Base-by-base conservation (phyloP, 2,113 vertebrate genomes). In the Ctenomys sociabilis region DNA sequence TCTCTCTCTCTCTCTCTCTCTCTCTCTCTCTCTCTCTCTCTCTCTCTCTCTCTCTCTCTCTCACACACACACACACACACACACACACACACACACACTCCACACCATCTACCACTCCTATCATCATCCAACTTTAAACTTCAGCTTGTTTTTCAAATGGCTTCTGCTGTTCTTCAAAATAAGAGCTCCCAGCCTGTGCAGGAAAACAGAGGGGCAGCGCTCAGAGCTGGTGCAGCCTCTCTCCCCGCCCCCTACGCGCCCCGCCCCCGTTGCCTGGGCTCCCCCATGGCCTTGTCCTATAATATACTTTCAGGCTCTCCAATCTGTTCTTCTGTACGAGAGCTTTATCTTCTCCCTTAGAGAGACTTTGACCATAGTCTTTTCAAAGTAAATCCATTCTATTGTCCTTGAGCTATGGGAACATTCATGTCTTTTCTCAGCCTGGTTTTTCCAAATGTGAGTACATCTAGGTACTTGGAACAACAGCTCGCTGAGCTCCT, bases 321-420 rank as follows among this genome's bases (percentile, higher is more conserved):
- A 61, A 35, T 72, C 12, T 75, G 37, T 82, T 75, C 17, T 52
- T 64, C 54, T 87, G 5, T 24, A 28, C 40, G 30, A 87, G 30
- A 86, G 19, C 13, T 7, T 1, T 89, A 28, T 90, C 83, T 61
- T 21, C 28, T 68, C 28, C 52, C 24, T 66, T 63, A 57, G 66
- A 35, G 19, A 85, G 57, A 81, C 12, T 84, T 90, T 80, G 37
- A 73, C 16, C 22, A 78, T 64, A 83, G 45, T 89, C 1, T 93
- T 93, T 92, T 80, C 3, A 77, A 91, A 93, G 59, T 70, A 59
- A 57, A 43, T 49, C 73, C 73, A 96, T 72, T 28, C 13, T 72
- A 52, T 16, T 37, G 82, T 72, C 73, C 59, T 14, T 78, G 68
- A 12, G 40, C 30, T 91, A 77, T 72, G 57, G 30, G 37, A 89